phyloP scores from a whole-genome alignment of 2,797 vertebrate species.

The Anguilla pacifica region DNA sequence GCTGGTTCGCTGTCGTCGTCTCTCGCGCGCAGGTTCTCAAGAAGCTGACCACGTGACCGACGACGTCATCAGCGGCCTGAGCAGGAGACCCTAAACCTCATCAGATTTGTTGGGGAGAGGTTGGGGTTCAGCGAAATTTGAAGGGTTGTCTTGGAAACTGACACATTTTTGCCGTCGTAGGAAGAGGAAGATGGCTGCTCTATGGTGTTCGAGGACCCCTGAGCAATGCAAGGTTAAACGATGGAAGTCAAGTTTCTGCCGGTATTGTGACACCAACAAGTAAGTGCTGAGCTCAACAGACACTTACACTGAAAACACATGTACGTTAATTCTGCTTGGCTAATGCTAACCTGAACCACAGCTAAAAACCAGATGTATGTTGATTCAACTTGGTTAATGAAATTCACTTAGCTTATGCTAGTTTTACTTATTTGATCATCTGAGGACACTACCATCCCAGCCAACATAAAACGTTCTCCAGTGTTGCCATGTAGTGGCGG shows the following conservation, averaged over 20 bases:
- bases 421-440: no score
- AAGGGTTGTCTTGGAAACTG: background rate
- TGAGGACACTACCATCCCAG: no score
- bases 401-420: no score
- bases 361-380: no score
- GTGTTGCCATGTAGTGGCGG: no score
- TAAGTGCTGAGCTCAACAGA: no score
- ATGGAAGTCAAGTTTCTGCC: background rate
- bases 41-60: background rate
- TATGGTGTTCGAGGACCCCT: background rate
- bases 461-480: no score
- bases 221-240: background rate
- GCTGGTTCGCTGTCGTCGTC: background rate
- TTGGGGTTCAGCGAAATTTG: background rate
- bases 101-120: background rate
- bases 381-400: no score
- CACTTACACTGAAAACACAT: no score
- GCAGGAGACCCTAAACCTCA: background rate
- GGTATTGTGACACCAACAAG: background rate
- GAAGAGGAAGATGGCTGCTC: background rate
- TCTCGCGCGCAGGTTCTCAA: background rate
- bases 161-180: background rate
- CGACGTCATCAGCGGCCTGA: background rate
- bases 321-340: no score
- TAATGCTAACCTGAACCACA: no score